phyloP scores from a whole-genome alignment of 2,888 invertebrate species.

The Heteromurus nitidus region DNA sequence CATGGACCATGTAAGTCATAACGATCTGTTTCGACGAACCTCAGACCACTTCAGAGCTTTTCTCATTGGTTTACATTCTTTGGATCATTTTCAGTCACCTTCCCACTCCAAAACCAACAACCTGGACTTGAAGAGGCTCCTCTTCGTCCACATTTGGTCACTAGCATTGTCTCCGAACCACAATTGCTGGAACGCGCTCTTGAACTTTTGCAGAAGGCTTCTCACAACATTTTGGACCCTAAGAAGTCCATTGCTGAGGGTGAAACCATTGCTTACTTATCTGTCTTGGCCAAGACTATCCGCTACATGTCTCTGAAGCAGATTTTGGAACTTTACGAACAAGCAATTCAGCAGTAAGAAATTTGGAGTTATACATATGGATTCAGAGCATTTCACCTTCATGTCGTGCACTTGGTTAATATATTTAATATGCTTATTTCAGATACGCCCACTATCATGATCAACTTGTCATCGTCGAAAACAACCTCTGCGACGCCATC shows the following conservation, averaged over 20 bases:
- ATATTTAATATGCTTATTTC: too few relatives aligned
- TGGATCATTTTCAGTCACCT: constrained; percentile 10
- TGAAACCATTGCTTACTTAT: constrained; percentile 67
- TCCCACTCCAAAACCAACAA: constrained; percentile 47
- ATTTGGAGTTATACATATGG: not conserved
- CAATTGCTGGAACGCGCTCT: constrained; percentile 59
- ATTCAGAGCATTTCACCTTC: not conserved
- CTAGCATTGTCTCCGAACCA: constrained; percentile 50
- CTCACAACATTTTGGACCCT: constrained; percentile 56
- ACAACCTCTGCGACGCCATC: constrained; percentile 68
- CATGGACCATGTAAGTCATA: constrained; percentile 28
- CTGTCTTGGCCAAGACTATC: constrained; percentile 70
- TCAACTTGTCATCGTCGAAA: constrained; percentile 33
- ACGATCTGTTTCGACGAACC: not conserved
- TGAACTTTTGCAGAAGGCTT: constrained; percentile 63
- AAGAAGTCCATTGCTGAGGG: constrained; percentile 65
- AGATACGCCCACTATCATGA: constrained; percentile 40
- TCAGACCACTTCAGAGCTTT: not conserved
- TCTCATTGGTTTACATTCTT: not conserved
- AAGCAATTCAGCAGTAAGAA: constrained; percentile 56
- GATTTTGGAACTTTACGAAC: constrained; percentile 71
- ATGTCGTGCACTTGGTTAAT: not conserved
- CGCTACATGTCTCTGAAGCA: constrained; percentile 71
- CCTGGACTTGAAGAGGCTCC: constrained; percentile 64
- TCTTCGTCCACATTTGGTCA: constrained; percentile 63